Base-by-base conservation (phyloP, 2,797 vertebrate genomes). In the Tragopan temminckii region DNA sequence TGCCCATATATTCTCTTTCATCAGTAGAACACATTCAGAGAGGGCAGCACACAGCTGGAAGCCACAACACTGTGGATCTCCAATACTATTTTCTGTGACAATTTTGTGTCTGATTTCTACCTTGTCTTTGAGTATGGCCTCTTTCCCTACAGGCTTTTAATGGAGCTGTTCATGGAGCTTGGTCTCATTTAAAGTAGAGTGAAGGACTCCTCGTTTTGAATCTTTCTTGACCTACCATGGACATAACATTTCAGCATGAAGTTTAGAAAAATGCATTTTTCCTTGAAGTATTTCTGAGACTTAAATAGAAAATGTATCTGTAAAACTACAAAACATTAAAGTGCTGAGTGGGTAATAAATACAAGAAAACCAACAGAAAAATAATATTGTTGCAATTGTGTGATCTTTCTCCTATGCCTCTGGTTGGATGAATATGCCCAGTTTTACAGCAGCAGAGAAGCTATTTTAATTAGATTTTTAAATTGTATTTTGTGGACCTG, bases 401-500 rank as follows among this genome's bases (percentile, higher is more conserved):
- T 57, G 63, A n/a, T 3, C 62, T 90, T 74, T 78, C 63, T 85
- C 90, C 64, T 67, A 24, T 71, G 64, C 18, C 68, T 79, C 64
- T 33, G 40, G 45, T 86, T 42, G 48, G 33, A 85, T 62, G 40
- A 80, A 66, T 52, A 72, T 31, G 15, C 27, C 21, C 31, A 53
- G 25, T 23, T 67, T 58, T 79, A 86, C 35, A 74, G 75, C 33
- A 88, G 36, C 38, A 0, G 0, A 82, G 35, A 43, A 94, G 10
- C 11, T 43, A 58, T 82, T 92, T 94, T 74, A 70, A 88, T 91
- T 77, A 72, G 36, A 83, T 79, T 88, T 94, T 80, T 42, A 62
- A 86, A 91, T 86, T 63, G 76, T 57, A 57, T 89, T 94, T 84
- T 77, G 36, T 74, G 88, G 48, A 80, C 40, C 29, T 80, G 48